phyloP scores from a whole-genome alignment of 2,888 invertebrate genomes.

The Vandiemenella viatica region DNA sequence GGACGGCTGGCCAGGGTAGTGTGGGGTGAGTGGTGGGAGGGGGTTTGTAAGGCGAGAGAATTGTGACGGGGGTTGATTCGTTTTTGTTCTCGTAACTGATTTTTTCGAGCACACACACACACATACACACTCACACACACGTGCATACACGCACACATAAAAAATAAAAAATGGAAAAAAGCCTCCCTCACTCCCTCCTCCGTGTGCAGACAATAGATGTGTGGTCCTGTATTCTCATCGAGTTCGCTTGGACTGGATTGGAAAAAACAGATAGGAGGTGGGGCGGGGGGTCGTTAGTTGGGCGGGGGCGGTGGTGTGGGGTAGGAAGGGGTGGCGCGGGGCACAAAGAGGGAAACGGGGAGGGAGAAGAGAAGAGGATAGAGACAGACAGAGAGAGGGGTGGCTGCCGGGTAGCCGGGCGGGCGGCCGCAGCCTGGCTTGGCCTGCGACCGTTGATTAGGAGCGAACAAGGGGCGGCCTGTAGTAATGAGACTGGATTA shows the following conservation, averaged over 20 bases:
- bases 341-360: neutral
- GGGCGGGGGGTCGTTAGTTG: neutral
- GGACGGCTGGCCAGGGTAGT: too few relatives aligned
- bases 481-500: slow-evolving; percentile 16
- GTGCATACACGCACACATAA: too few relatives aligned
- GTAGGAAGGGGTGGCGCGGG: neutral
- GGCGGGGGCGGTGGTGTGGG: too few relatives aligned
- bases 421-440: too few relatives aligned
- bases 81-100: neutral
- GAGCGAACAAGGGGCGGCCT: neutral
- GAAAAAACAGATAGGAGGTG: neutral
- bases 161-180: neutral
- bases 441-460: neutral
- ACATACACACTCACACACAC: too few relatives aligned
- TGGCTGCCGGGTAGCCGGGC: too few relatives aligned
- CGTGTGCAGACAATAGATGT: neutral
- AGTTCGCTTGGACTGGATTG: neutral
- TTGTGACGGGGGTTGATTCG: neutral
- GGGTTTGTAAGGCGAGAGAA: neutral
- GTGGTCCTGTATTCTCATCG: neutral
- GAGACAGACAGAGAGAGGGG: neutral
- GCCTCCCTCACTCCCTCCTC: neutral
- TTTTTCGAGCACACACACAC: neutral
- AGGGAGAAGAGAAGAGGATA: neutral
- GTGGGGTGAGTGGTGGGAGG: neutral